Conservation (phyloP, 2,113 vertebrate species). For the Cryptoleucopteryx plumbea region DNA sequence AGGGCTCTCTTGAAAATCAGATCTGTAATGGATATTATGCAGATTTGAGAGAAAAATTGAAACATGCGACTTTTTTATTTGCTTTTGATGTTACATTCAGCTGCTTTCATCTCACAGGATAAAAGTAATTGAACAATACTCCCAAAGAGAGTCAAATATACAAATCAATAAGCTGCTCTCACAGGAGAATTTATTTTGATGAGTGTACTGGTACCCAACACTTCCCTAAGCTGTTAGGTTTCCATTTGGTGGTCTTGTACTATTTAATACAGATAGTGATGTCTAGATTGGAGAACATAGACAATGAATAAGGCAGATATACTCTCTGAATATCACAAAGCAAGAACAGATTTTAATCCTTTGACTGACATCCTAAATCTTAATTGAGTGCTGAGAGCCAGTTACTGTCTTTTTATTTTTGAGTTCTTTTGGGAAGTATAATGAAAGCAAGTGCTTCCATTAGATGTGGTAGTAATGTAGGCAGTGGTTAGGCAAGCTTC, state of each 20-base stretch:
- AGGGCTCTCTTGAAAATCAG: conserved; percentile 9
- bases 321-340: not conserved
- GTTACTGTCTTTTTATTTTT: not conserved
- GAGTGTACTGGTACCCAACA: not conserved
- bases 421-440: not conserved
- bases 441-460: not conserved
- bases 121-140: conserved; percentile 62
- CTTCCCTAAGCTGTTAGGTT: not conserved
- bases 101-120: conserved; percentile 55
- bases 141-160: conserved; percentile 50
- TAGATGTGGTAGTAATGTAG: rapidly evolving
- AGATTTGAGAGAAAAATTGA: conserved; percentile 54
- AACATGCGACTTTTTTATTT: conserved; percentile 33
- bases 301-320: not conserved
- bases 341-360: not conserved
- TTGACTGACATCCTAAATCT: not conserved
- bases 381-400: not conserved
- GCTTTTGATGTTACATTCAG: conserved; percentile 57
- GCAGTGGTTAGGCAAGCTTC: not conserved
- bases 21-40: conserved; percentile 49
- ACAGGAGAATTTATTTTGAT: conserved; percentile 32
- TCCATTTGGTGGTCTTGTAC: not conserved
- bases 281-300: not conserved
- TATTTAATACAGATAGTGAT: not conserved
- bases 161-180: conserved; percentile 63